Conservation (phyloP, 2,888 invertebrate genomes). For the Drymonia ruficornis region DNA sequence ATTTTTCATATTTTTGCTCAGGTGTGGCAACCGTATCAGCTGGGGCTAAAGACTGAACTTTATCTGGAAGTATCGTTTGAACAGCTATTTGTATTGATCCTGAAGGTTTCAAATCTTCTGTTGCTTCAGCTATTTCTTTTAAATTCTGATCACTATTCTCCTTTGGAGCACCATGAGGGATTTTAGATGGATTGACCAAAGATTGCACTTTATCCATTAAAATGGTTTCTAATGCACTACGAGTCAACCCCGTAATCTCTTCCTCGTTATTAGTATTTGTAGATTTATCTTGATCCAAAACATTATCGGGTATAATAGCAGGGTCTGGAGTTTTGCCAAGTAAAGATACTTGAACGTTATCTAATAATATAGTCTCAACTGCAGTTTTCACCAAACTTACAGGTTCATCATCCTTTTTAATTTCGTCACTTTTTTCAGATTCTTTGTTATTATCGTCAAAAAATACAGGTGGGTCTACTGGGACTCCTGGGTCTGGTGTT, state of each 20-base stretch:
- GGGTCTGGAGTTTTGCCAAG: conserved; percentile 22
- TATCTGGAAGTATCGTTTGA: conserved; percentile 28
- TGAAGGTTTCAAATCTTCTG: conserved; percentile 28
- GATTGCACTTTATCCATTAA: conserved; percentile 76
- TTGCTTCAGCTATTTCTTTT: conserved; percentile 3
- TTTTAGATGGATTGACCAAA: conserved; percentile 31
- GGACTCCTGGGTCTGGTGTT: conserved; percentile 44
- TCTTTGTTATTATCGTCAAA: conserved; percentile 32
- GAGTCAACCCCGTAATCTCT: conserved; percentile 59
- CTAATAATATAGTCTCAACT: conserved; percentile 37
- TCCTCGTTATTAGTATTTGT: conserved; percentile 17
- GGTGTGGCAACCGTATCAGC: conserved; percentile 1
- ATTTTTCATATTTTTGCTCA: not conserved
- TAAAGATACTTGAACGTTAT: conserved; percentile 32
- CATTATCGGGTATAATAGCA: conserved; percentile 5
- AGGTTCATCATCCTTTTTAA: conserved; percentile 20
- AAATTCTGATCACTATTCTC: conserved; percentile 6
- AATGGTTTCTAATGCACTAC: conserved; percentile 78
- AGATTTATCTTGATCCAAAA: conserved; percentile 3
- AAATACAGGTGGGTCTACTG: conserved; percentile 25
- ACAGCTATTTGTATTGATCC: conserved; percentile 13
- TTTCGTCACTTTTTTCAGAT: conserved; percentile 17
- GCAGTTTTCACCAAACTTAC: conserved; percentile 42
- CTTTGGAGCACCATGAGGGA: conserved; percentile 14
- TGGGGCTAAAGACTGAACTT: conserved; percentile 17